A percentile compares a stretch with the other conserved stretches of the same genome.
Evolutionary conservation across 2,888 invertebrate genomes (phyloP).

Genomic region (Athalia rosae): DNA sequence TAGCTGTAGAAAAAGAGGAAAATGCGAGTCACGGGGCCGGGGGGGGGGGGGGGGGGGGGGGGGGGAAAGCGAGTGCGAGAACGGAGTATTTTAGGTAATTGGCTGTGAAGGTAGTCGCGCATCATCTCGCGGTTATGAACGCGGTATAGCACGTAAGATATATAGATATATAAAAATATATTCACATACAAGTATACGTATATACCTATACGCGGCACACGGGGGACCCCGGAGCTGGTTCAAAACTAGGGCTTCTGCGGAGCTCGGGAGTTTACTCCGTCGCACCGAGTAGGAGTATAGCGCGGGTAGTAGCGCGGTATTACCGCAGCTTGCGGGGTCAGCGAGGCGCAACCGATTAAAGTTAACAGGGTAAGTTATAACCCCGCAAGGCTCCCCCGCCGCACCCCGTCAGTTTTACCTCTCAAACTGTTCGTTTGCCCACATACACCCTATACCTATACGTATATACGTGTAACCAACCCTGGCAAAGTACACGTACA

Average conservation of each 20-base stretch:
- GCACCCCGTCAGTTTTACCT: conserved; percentile 29
- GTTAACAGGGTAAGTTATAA: conserved; percentile 51
- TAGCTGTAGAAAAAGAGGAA: not conserved
- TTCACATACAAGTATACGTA: no score
- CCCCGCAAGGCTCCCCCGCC: conserved; percentile 6
- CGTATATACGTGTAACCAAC: not conserved
- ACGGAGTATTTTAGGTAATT: conserved; percentile 65
- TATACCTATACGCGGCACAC: no score
- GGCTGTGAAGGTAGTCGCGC: conserved; percentile 64
- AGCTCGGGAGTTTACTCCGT: no score
- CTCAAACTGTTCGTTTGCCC: conserved; percentile 42
- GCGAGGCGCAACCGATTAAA: conserved; percentile 52
- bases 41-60: not conserved
- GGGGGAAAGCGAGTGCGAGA: no score
- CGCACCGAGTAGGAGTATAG: no score
- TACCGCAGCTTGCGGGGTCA: conserved; percentile 50
- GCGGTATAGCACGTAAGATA: no score
- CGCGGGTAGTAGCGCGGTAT: not conserved
- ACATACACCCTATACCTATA: conserved; percentile 1
- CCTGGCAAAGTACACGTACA: not conserved
- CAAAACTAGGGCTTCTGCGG: no score
- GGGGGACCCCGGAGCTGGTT: no score
- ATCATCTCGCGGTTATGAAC: no score
- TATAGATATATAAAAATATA: no score
- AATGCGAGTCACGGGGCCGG: not conserved